Evolutionary conservation across 2,797 vertebrate species (phyloP).

Genomic region (Galaxias olidus): DNA sequence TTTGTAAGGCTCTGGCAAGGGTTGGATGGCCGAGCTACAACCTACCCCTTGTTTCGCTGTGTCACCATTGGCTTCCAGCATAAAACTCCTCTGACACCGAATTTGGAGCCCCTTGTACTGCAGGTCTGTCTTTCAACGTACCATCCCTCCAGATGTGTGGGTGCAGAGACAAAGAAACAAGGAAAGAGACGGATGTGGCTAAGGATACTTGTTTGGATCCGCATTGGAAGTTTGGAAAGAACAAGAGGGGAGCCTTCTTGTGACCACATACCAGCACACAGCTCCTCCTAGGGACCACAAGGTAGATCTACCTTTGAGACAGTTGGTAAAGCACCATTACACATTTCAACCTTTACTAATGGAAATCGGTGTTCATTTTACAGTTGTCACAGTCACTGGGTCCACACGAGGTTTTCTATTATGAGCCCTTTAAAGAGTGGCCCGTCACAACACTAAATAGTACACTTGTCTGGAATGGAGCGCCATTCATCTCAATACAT

Average conservation of each 20-base stretch:
- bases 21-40: constrained; percentile 35
- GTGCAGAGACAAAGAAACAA: constrained; percentile 22
- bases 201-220: constrained; percentile 11
- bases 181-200: constrained; percentile 13
- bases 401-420: not conserved
- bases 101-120: constrained; percentile 43
- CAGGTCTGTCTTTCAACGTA: constrained; percentile 7
- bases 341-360: constrained; percentile 12
- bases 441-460: constrained; percentile 30
- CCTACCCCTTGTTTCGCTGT: constrained; percentile 43
- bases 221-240: not conserved
- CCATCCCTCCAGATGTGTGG: constrained; percentile 23
- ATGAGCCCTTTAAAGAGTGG: constrained; percentile 11
- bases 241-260: not conserved
- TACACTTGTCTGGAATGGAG: constrained; percentile 13
- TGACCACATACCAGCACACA: not conserved
- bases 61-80: constrained; percentile 26
- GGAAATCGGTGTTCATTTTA: constrained; percentile 20
- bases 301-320: constrained; percentile 17
- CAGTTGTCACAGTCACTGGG: constrained; percentile 26
- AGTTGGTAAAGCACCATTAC: constrained; percentile 13
- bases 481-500: constrained; percentile 46
- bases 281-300: not conserved
- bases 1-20: constrained; percentile 30
- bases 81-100: constrained; percentile 43